Percentiles rank a stretch among this genome's conserved stretches.
Conservation (phyloP, 2,888 invertebrate species). For the Drosophila paranaensis region DNA sequence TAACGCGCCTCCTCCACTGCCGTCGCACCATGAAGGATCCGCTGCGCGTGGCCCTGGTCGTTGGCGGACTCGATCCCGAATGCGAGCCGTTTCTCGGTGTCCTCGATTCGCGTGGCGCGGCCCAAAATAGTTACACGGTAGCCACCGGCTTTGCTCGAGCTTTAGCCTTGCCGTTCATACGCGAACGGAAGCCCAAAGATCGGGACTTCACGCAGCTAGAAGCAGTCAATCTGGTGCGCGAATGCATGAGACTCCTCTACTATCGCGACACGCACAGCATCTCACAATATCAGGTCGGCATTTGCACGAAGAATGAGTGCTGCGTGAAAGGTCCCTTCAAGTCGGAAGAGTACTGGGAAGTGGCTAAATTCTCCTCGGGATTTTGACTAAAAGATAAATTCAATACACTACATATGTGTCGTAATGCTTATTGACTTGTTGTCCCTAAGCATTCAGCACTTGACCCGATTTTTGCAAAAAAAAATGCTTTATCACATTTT, state of each 20-base stretch:
- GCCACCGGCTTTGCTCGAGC: slow-evolving; percentile 96
- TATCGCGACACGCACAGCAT: slow-evolving; percentile 96
- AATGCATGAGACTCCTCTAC: slow-evolving; percentile 94
- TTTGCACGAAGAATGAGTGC: slow-evolving; percentile 87
- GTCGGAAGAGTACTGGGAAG: slow-evolving; percentile 91
- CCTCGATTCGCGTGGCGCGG: slow-evolving; percentile 96
- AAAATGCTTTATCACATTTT: too few species aligned
- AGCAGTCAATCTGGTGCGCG: slow-evolving; percentile 87
- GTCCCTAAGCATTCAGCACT: too few species aligned
- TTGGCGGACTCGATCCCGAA: slow-evolving; percentile 93
- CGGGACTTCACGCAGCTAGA: slow-evolving; percentile 85
- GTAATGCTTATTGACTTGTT: too few species aligned
- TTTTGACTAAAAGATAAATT: slow-evolving; percentile 63
- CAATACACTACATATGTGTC: background rate
- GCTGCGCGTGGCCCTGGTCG: slow-evolving; percentile 96
- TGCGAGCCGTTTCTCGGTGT: slow-evolving; percentile 93
- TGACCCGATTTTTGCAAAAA: too few species aligned
- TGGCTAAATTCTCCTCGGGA: slow-evolving; percentile 89
- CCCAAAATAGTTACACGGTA: slow-evolving; percentile 93
- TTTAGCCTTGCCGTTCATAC: slow-evolving; percentile 93
- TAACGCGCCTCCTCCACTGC: slow-evolving; percentile 96
- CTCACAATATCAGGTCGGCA: slow-evolving; percentile 89
- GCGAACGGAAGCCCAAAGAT: slow-evolving; percentile 88
- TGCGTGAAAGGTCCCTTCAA: slow-evolving; percentile 89
- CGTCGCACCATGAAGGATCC: slow-evolving; percentile 95